Base-by-base conservation (phyloP, 2,888 invertebrate species). In the Chelonus formosanus region DNA sequence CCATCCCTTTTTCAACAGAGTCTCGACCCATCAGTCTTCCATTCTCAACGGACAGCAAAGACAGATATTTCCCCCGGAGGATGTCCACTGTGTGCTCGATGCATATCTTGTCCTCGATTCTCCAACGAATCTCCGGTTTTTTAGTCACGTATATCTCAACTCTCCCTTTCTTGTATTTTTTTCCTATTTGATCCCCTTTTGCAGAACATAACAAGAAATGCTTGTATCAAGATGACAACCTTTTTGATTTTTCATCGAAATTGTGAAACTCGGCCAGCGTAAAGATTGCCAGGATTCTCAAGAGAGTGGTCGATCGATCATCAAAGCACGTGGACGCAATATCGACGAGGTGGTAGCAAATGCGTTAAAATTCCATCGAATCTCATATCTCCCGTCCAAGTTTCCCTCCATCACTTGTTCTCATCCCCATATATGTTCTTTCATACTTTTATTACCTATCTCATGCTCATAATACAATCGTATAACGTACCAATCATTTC, bases 291-390 rank as follows among this genome's bases (percentile, higher is more conserved):
- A 63, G 63, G 63, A 70, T 59, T 69, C 67, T 69, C 71, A 69
- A 67, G 69, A 67, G 68, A 66, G 61, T 52, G 64, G 62, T 61
- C 69, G 66, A 71, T 71, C 68, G 68, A 71, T 72, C 72, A 71
- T 72, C 70, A 71, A 72, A 72, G 70, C 70, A 67, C 67, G 65
- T 65, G 67, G 68, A 67, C 63, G 70, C 68, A 70, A 70, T 70
- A 70, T 70, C 68, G 70, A 65, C 44, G 67, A 69, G 67, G 55
- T 40, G 40, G 47, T 55, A 55, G 62, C 57, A 56, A 63, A 67
- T 57, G 47, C 62, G 67, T 67, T 67, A 62, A 67, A 67, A 67
- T 67, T 67, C 67, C 67, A 67, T 67, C 67, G 57, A 67, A 47
- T 67, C 62, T 67, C 62, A 67, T 67, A 67, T 66, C 66, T 66